Conservation (phyloP, 2,888 invertebrate species). For the Reticulitermes lucifugus region DNA sequence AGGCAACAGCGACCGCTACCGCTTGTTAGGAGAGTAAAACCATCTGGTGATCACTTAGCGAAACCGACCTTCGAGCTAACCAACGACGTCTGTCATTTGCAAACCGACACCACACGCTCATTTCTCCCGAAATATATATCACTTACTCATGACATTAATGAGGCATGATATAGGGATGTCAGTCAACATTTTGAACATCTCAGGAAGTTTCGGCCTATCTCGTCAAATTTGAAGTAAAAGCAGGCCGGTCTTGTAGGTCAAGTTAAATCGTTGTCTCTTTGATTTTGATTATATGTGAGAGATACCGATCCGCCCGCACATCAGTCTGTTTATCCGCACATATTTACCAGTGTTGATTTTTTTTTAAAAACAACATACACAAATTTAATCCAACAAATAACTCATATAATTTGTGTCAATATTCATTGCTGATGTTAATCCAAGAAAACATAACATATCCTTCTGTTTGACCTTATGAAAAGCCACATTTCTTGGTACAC, state of each 20-base stretch:
- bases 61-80: conserved; percentile 20
- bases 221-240: neutral
- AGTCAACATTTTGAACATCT: neutral
- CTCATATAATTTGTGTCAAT: too few relatives aligned
- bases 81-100: conserved; percentile 7
- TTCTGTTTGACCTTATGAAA: too few relatives aligned
- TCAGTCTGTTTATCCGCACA: too few relatives aligned
- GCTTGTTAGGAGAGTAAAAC: neutral
- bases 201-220: neutral
- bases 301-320: too few relatives aligned
- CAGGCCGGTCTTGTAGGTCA: neutral
- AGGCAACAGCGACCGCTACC: neutral
- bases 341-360: too few relatives aligned
- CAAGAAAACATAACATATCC: too few relatives aligned
- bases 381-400: too few relatives aligned
- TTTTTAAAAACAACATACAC: too few relatives aligned
- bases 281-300: too few relatives aligned
- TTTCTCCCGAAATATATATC: neutral
- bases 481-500: too few relatives aligned
- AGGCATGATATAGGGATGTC: neutral
- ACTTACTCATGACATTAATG: neutral
- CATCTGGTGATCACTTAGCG: neutral
- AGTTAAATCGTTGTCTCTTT: neutral
- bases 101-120: neutral
- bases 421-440: too few relatives aligned